Evolutionary conservation across 2,888 invertebrate species (phyloP).

Genomic region (Hetaerina titia): DNA sequence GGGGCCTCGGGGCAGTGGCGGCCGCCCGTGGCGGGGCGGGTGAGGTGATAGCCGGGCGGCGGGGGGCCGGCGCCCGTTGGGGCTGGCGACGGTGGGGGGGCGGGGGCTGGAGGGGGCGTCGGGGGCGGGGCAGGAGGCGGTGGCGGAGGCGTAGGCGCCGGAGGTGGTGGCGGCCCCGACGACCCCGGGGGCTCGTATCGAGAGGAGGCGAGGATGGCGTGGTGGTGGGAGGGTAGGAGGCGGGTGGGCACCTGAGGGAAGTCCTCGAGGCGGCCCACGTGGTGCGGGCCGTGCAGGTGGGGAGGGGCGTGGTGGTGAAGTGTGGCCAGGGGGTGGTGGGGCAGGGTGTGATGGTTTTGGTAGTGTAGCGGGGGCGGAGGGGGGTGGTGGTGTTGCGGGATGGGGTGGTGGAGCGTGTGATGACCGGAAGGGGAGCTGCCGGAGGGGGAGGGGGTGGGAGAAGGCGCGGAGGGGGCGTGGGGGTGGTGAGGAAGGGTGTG

Average conservation of each 20-base stretch:
- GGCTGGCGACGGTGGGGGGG: slow-evolving; percentile 69
- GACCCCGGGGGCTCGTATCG: slow-evolving; percentile 74
- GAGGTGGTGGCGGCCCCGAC: slow-evolving; percentile 73
- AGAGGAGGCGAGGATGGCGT: slow-evolving; percentile 76
- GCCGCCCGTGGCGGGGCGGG: slow-evolving; percentile 40
- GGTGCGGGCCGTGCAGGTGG: slow-evolving; percentile 3
- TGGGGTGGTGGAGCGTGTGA: slow-evolving; percentile 55
- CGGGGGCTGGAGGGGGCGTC: slow-evolving; percentile 77
- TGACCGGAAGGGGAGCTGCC: slow-evolving; percentile 41
- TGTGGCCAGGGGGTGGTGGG: slow-evolving; percentile 46
- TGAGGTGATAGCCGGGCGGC: slow-evolving; percentile 47
- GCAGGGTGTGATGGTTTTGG: slow-evolving; percentile 34
- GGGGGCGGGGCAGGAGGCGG: slow-evolving; percentile 77
- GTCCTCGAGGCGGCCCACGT: slow-evolving; percentile 36
- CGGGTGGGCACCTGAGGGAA: slow-evolving; percentile 64
- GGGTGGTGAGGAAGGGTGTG: slow-evolving; percentile 33
- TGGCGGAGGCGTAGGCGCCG: slow-evolving; percentile 79
- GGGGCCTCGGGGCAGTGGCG: slow-evolving; percentile 68
- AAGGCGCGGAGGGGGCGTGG: slow-evolving; percentile 47
- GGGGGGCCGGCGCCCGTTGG: slow-evolving; percentile 68
- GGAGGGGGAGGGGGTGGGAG: slow-evolving; percentile 37
- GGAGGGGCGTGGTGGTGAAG: slow-evolving; percentile 36
- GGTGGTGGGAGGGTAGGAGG: slow-evolving; percentile 74
- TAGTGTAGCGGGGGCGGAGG: slow-evolving; percentile 27
- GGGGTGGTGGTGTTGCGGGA: slow-evolving; percentile 57